These are phyloP conservation scores for Phylloscopus trochiloides DNA, from an alignment of 2,113 vertebrate species.

Conservation along the genomic window DNA sequence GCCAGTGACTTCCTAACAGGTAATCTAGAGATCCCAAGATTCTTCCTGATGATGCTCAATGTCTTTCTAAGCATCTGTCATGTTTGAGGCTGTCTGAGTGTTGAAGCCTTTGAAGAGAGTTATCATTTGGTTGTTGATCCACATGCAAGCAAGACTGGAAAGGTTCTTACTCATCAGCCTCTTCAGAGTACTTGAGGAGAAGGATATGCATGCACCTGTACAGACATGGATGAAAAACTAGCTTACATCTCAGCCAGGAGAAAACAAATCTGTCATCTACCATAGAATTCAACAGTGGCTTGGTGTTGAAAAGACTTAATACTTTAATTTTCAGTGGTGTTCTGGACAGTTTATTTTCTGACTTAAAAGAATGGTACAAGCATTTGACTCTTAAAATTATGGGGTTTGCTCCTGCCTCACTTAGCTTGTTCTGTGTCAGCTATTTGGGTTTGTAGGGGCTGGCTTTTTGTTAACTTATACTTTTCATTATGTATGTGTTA, in stretches of 20 bases:
- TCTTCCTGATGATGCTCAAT: neutral
- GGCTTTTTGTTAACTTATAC: neutral
- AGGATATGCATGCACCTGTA: neutral
- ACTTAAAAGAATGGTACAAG: neutral
- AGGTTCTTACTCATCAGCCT: neutral
- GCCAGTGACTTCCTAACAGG: neutral
- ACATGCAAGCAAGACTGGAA: neutral
- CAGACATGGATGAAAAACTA: neutral
- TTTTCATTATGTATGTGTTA: neutral
- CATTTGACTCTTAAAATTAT: neutral
- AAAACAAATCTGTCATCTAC: neutral
- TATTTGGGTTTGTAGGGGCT: neutral
- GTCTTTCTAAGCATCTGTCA: neutral
- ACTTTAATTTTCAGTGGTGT: accelerated
- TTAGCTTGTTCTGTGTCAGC: neutral
- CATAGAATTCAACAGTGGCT: neutral
- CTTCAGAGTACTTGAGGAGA: neutral
- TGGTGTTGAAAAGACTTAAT: neutral
- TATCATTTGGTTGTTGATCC: neutral
- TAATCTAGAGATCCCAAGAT: neutral
- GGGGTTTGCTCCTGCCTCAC: neutral
- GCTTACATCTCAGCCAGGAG: neutral
- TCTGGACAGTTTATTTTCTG: neutral
- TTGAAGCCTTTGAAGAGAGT: neutral
- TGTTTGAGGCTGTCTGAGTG: neutral